These are phyloP conservation scores for Noctua janthina DNA, from an alignment of 2,888 invertebrate genomes.

Conservation along the genomic window DNA sequence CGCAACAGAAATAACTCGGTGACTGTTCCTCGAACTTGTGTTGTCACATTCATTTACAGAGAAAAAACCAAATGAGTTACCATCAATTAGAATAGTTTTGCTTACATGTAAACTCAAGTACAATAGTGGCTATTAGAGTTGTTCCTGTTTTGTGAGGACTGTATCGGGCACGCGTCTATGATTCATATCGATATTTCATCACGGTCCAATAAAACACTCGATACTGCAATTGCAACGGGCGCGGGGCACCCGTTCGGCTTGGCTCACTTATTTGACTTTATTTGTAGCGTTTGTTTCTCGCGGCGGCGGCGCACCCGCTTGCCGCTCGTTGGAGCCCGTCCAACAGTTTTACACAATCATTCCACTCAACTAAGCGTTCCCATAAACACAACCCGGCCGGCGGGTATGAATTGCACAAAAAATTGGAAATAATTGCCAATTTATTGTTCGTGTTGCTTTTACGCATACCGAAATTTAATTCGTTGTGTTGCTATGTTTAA, in stretches of 20 bases:
- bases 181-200: conserved; percentile 69
- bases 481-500: conserved; percentile 51
- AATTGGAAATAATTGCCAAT: conserved; percentile 88
- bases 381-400: conserved; percentile 89
- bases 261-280: conserved; percentile 88
- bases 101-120: conserved; percentile 1
- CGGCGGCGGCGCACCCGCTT: conserved; percentile 71
- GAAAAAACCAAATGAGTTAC: conserved; percentile 42
- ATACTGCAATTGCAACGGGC: conserved; percentile 69
- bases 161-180: conserved; percentile 58
- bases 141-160: conserved; percentile 32
- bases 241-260: conserved; percentile 70
- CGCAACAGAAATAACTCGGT: conserved; percentile 76
- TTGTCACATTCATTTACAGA: conserved; percentile 65
- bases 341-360: conserved; percentile 90
- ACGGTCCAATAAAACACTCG: conserved; percentile 70
- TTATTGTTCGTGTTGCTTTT: conserved; percentile 80
- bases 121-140: conserved; percentile 18
- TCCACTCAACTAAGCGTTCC: conserved; percentile 90
- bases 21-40: conserved; percentile 72
- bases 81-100: conserved; percentile 22
- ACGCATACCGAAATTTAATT: conserved; percentile 79
- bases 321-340: conserved; percentile 85
- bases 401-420: conserved; percentile 89
- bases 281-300: conserved; percentile 87